These are phyloP conservation scores for Acanthornis magna DNA, from an alignment of 2,797 vertebrate genomes.

Conservation along the genomic window DNA sequence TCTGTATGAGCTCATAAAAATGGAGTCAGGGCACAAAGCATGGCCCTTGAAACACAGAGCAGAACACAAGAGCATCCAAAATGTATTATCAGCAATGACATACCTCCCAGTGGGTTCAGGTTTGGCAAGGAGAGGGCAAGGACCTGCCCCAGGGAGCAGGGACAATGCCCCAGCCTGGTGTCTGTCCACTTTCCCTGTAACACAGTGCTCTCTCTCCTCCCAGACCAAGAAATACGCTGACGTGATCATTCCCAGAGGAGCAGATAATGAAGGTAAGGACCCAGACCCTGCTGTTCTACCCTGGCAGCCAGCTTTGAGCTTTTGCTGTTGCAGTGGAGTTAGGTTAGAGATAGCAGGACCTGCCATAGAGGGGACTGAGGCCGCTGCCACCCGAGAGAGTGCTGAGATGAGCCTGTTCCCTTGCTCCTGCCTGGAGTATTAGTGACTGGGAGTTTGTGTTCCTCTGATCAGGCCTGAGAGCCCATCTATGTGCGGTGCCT, in stretches of 20 bases:
- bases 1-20: not conserved
- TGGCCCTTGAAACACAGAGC: not conserved
- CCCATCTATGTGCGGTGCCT: not conserved
- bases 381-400: accelerated
- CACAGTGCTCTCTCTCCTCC: not conserved
- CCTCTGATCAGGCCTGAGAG: not conserved
- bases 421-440: not conserved
- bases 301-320: not conserved
- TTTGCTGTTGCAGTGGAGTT: not conserved
- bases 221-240: conserved; percentile 97
- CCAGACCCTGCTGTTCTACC: not conserved
- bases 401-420: not conserved
- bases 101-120: not conserved
- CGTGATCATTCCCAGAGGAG: conserved; percentile 93
- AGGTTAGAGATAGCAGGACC: not conserved
- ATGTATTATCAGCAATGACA: not conserved
- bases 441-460: not conserved
- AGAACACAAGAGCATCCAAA: not conserved
- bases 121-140: not conserved
- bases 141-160: not conserved
- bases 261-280: conserved; percentile 89
- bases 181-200: not conserved
- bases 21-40: not conserved
- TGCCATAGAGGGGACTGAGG: not conserved
- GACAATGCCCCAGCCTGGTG: not conserved